A percentile compares a stretch with the other conserved stretches of the same genome.
Conservation (phyloP, 2,888 invertebrate species). For the Drosophila suboccidentalis region DNA sequence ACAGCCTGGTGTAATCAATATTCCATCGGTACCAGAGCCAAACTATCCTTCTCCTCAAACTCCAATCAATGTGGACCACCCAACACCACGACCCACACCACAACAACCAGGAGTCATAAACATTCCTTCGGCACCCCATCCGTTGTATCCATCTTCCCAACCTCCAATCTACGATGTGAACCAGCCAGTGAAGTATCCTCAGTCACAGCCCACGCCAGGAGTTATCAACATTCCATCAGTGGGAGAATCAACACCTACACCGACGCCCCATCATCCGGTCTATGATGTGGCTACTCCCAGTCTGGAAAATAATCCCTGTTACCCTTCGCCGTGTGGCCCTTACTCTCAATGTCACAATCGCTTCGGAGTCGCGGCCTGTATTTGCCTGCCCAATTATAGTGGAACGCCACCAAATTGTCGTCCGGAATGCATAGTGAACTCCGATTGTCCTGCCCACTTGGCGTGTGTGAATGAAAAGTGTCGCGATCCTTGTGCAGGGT, state of each 20-base stretch:
- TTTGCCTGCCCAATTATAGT: constrained; percentile 87
- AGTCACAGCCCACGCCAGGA: constrained; percentile 26
- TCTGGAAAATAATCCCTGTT: constrained; percentile 86
- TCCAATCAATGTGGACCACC: constrained; percentile 32
- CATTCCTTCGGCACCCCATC: constrained; percentile 37
- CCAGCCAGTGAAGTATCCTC: constrained; percentile 19
- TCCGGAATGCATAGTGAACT: constrained; percentile 87
- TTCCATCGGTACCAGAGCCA: constrained; percentile 44
- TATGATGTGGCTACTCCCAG: constrained; percentile 48
- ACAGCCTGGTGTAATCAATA: constrained; percentile 33
- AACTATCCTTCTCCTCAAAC: constrained; percentile 22
- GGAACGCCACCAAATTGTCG: constrained; percentile 88
- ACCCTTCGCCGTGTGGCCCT: constrained; percentile 89
- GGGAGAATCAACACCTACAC: constrained; percentile 22
- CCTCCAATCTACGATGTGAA: constrained; percentile 54
- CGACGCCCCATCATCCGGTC: constrained; percentile 36
- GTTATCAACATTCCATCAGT: constrained; percentile 55
- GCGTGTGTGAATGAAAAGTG: constrained; percentile 90
- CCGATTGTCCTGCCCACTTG: constrained; percentile 87
- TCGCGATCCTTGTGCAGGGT: constrained; percentile 89
- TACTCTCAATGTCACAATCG: constrained; percentile 90
- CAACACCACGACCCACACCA: constrained; percentile 1
- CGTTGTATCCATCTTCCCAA: constrained; percentile 74
- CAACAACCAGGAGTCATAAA: constrained; percentile 39
- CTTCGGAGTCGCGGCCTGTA: constrained; percentile 87